Conservation (phyloP, 2,888 invertebrate genomes). For the Limnephilus rhombicus region DNA sequence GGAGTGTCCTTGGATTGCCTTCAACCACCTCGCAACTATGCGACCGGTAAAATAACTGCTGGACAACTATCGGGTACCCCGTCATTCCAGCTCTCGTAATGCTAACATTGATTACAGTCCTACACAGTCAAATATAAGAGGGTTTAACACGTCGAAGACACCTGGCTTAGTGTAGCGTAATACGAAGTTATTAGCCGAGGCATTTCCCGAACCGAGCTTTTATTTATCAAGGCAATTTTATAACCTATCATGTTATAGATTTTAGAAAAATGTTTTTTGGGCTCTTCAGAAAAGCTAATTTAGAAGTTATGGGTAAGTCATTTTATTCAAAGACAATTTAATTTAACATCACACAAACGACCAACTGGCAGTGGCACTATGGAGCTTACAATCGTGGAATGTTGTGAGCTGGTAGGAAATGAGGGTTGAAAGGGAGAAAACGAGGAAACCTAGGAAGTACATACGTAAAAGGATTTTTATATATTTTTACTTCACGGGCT, state of each 20-base stretch:
- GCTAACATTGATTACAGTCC: not conserved
- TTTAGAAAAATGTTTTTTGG: not conserved
- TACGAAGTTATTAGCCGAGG: not conserved
- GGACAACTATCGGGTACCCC: not conserved
- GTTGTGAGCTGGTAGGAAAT: too few species aligned
- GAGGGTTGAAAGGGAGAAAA: too few species aligned
- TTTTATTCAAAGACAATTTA: not conserved
- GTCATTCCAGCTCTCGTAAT: not conserved
- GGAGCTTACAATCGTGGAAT: too few species aligned
- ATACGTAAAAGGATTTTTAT: too few species aligned
- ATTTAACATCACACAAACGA: too few species aligned
- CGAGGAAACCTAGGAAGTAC: too few species aligned
- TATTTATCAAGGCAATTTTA: not conserved
- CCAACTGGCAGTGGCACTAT: too few species aligned
- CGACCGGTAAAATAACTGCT: not conserved
- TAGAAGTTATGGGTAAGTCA: not conserved
- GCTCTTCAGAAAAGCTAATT: not conserved
- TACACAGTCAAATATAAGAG: not conserved
- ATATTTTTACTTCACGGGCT: too few species aligned
- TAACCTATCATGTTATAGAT: not conserved
- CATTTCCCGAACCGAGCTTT: not conserved
- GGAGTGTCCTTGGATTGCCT: slow-evolving; percentile 22
- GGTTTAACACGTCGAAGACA: not conserved
- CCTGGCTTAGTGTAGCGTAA: not conserved
- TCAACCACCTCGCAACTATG: not conserved